These are phyloP conservation scores for Protobothrops flavoviridis DNA, from an alignment of 2,113 vertebrate genomes.

Conservation along the genomic window DNA sequence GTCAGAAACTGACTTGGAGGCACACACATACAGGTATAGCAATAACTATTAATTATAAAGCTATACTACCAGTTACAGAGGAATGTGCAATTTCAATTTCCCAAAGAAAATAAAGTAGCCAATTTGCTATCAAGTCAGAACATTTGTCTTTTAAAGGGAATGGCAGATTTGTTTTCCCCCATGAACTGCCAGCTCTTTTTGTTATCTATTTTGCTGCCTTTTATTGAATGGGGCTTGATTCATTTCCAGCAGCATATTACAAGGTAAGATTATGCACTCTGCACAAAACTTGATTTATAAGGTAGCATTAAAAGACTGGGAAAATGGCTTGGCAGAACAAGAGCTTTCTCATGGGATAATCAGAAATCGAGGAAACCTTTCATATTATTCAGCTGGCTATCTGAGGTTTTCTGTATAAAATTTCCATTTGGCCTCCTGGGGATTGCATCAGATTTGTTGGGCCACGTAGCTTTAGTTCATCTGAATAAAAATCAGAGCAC, in stretches of 20 bases:
- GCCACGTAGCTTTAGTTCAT: background rate
- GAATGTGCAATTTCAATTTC: constrained; percentile 37
- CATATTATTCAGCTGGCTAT: constrained; percentile 37
- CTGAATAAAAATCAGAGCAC: background rate
- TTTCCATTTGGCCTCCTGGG: background rate
- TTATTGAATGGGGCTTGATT: constrained; percentile 37
- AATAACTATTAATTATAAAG: background rate
- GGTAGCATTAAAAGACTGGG: constrained; percentile 27
- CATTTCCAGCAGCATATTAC: constrained; percentile 54
- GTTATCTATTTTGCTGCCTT: constrained; percentile 10
- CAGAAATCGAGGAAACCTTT: constrained; percentile 39
- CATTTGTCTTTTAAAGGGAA: constrained; percentile 55
- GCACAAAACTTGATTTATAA: constrained; percentile 27
- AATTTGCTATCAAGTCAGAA: constrained; percentile 44
- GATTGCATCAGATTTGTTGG: background rate
- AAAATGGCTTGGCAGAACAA: constrained; percentile 48
- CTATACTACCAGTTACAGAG: background rate
- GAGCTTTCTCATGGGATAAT: constrained; percentile 51
- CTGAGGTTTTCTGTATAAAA: constrained; percentile 3
- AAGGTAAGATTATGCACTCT: constrained; percentile 44
- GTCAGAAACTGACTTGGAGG: background rate
- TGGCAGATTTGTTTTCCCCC: constrained; percentile 51
- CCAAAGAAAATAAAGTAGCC: constrained; percentile 44
- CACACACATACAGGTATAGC: background rate
- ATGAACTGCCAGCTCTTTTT: constrained; percentile 27